Evolutionary conservation across 2,888 invertebrate species (phyloP).

Genomic region (Drosophila dives): DNA sequence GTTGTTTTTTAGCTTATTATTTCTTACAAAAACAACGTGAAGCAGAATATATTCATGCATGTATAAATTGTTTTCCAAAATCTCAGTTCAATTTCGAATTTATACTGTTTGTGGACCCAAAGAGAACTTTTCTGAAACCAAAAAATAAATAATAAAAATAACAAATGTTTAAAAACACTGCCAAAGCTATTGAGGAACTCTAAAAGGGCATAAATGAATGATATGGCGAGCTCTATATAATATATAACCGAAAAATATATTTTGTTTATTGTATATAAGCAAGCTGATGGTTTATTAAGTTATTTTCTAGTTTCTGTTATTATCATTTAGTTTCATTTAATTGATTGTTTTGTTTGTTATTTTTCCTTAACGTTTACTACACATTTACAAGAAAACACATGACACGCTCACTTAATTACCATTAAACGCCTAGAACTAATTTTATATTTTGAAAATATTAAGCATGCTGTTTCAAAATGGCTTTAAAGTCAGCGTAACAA

Average conservation of each 20-base stretch:
- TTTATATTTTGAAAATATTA: conserved; percentile 62
- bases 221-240: conserved; percentile 55
- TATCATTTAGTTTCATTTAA: conserved; percentile 32
- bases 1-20: conserved; percentile 30
- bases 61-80: conserved; percentile 48
- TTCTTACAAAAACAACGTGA: conserved; percentile 40
- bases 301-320: conserved; percentile 24
- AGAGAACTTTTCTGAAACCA: conserved; percentile 90
- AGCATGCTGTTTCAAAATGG: conserved; percentile 75
- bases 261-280: conserved; percentile 58
- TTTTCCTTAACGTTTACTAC: conserved; percentile 42
- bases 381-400: conserved; percentile 73
- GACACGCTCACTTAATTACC: conserved; percentile 75
- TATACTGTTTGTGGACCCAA: conserved; percentile 87
- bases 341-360: conserved; percentile 8
- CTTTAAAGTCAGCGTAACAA: conserved; percentile 72
- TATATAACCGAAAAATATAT: conserved; percentile 49
- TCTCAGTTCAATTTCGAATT: conserved; percentile 63
- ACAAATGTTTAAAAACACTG: conserved; percentile 26
- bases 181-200: conserved; percentile 37
- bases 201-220: conserved; percentile 36
- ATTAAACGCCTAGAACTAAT: conserved; percentile 53
- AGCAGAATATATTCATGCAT: conserved; percentile 59
- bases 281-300: conserved; percentile 45
- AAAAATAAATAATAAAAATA: conserved; percentile 67